Base-by-base conservation (phyloP, 2,888 invertebrate species). In the Ferdinandea cuprea region DNA sequence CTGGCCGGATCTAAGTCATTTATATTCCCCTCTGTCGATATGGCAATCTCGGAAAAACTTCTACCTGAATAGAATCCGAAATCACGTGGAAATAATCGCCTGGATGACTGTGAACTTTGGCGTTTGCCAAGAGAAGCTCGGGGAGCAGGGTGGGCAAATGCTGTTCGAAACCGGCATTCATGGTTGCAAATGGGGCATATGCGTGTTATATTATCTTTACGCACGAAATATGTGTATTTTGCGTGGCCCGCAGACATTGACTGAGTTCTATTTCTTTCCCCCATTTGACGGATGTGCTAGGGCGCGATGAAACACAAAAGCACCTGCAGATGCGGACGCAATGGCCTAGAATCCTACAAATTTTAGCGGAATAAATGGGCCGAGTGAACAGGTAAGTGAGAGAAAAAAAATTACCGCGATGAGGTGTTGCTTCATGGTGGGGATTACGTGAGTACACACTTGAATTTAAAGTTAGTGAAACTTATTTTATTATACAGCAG, bases 61-160 rank as follows among this genome's bases (percentile, higher is more conserved):
- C 61, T 65, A 78, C 83, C 83, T 83, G 84, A 84, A 79, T 56
- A 19, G 84, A 84, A 84, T 84, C 56, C 58, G 44, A 84, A 84
- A 84, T 84, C 78, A 84, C 68, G 79, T 84, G 73, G 79, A 84
- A 63, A 84, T 73, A 77, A 77, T 83, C 81, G 78, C 54, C 61
- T 66, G 66, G 59, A 59, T 78, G 72, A 78, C 71, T 77, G 56
- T 59, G 76, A 76, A 71, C 69, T 71, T 65, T 71, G 68, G 17
- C 50, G 52, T 3, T n/a, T 13, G n/a, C 17, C 15, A 40, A 8
- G 35, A 54, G 28, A 32, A 56, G 32, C 59, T 68, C 37, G 19
- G 66, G 61, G 35, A 37, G 35, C 13, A 15, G 40, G n/a, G 44
- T 25, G 48, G 42, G 54, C 42, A 56, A 50, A 54, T 40, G 59